Percentiles rank a stretch among this genome's conserved stretches.
Conservation (phyloP, 2,797 vertebrate genomes). For the Lemur catta region DNA sequence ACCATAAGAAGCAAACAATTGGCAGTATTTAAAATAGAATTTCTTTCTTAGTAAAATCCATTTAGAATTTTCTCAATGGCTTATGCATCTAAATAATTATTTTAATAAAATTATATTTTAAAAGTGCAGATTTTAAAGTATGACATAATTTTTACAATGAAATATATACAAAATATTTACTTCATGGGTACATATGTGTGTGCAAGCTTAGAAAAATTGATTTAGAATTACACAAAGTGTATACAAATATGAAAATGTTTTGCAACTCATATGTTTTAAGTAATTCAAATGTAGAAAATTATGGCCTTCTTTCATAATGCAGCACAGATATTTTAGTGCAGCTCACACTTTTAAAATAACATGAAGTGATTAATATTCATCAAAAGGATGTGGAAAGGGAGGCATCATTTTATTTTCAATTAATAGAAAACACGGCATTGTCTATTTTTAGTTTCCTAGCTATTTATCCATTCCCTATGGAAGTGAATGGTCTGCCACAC, state of each 20-base stretch:
- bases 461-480: constrained; percentile 68
- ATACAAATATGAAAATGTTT: constrained; percentile 11
- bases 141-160: not conserved
- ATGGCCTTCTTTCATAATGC: not conserved
- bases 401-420: constrained; percentile 59
- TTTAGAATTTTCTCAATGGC: not conserved
- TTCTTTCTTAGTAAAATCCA: not conserved
- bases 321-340: not conserved
- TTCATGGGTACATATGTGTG: not conserved
- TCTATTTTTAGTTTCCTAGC: constrained; percentile 71
- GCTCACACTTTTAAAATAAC: constrained; percentile 65
- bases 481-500: constrained; percentile 49
- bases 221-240: not conserved
- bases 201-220: not conserved
- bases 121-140: not conserved
- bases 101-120: not conserved
- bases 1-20: constrained; percentile 10
- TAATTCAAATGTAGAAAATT: constrained; percentile 25
- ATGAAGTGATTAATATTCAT: constrained; percentile 45
- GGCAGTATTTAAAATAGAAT: not conserved
- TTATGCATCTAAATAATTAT: not conserved
- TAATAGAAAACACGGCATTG: constrained; percentile 42
- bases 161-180: not conserved
- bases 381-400: constrained; percentile 62
- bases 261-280: constrained; percentile 12